A percentile compares a stretch with the other conserved stretches of the same genome.
phyloP scores from a whole-genome alignment of 2,113 vertebrate species.

The Ornithorhynchus anatinus region DNA sequence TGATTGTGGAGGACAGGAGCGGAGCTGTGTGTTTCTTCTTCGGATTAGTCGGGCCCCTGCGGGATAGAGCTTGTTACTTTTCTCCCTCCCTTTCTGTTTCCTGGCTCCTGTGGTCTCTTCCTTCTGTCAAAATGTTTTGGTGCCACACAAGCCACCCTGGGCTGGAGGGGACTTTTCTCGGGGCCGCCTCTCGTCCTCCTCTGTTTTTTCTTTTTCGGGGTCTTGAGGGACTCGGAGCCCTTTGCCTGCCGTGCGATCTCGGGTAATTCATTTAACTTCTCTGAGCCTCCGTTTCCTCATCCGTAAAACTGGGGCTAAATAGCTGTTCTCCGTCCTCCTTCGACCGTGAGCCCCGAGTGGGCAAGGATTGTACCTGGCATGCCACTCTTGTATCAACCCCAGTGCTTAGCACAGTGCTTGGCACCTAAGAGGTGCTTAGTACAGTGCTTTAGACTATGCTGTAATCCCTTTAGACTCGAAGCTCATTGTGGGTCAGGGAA shows the following conservation, averaged over 20 bases:
- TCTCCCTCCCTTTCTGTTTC: constrained; percentile 10
- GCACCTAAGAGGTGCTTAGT: not conserved
- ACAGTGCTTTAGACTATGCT: not conserved
- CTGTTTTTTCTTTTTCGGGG: not conserved
- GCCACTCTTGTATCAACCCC: not conserved
- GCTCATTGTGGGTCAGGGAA: too few relatives aligned
- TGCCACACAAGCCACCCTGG: constrained; percentile 8
- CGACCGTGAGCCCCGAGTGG: not conserved
- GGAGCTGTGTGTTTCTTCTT: not conserved
- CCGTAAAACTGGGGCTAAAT: too few relatives aligned
- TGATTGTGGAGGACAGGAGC: constrained; percentile 18
- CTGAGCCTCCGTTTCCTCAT: too few relatives aligned
- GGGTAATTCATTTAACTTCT: too few relatives aligned
- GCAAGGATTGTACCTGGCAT: not conserved
- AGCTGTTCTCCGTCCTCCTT: not conserved
- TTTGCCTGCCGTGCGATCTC: too few relatives aligned
- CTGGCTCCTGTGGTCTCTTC: constrained; percentile 24
- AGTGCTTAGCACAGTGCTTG: not conserved
- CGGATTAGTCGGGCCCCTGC: constrained; percentile 32
- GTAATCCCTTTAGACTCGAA: not conserved
- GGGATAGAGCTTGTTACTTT: too few relatives aligned
- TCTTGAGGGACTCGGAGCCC: too few relatives aligned
- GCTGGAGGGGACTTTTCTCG: constrained; percentile 15
- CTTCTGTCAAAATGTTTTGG: constrained; percentile 27
- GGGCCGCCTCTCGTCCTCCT: not conserved